A percentile compares a stretch with the other conserved stretches of the same genome.
Evolutionary conservation across 1,140 invertebrate species (phyloP).

Genomic region (Bombus sibiricus): DNA sequence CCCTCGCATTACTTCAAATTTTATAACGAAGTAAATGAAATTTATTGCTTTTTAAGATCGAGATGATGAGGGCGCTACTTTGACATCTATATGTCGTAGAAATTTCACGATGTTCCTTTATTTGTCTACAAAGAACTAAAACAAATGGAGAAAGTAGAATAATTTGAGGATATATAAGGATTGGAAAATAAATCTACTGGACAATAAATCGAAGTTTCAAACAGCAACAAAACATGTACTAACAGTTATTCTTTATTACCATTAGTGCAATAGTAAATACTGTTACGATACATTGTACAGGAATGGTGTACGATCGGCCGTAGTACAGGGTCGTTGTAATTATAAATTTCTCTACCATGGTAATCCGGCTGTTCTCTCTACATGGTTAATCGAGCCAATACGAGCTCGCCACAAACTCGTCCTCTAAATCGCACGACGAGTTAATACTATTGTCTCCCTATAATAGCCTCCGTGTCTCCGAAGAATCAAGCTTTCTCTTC

Average conservation of each 20-base stretch:
- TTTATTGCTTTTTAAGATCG: neutral
- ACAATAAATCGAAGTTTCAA: neutral
- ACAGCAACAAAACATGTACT: conserved; percentile 57
- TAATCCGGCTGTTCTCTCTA: conserved; percentile 48
- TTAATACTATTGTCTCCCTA: conserved; percentile 69
- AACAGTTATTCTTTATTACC: conserved; percentile 77
- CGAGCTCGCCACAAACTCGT: conserved; percentile 28
- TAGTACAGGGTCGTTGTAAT: conserved; percentile 65
- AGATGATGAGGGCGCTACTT: neutral
- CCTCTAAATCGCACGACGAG: conserved; percentile 25
- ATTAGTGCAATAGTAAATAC: conserved; percentile 80
- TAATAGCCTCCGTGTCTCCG: conserved; percentile 60
- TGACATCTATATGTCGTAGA: neutral
- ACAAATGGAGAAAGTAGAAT: too few species aligned
- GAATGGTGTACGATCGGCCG: conserved; percentile 78
- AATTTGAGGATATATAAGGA: neutral
- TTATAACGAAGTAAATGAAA: neutral
- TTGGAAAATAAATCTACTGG: neutral
- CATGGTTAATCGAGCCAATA: conserved; percentile 48
- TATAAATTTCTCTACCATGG: conserved; percentile 50
- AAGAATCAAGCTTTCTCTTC: conserved; percentile 3
- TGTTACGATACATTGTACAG: conserved; percentile 80
- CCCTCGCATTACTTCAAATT: neutral
- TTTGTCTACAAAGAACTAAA: too few species aligned
- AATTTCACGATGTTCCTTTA: neutral